These are phyloP conservation scores for Gortyna flavago DNA, from an alignment of 2,888 invertebrate species.

Conservation along the genomic window DNA sequence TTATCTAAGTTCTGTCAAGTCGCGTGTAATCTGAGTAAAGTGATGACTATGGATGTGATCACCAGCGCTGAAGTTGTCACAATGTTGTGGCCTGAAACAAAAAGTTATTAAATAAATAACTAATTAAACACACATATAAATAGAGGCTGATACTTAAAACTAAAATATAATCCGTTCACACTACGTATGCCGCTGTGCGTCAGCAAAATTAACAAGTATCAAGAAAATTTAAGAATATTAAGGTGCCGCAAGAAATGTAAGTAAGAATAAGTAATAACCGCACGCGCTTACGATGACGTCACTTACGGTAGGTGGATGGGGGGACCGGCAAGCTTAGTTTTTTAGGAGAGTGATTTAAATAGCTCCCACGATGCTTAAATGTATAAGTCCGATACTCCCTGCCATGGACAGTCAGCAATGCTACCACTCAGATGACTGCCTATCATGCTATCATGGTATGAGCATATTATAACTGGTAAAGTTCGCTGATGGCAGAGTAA, in stretches of 20 bases:
- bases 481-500: too few relatives aligned
- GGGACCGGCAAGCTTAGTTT: too few relatives aligned
- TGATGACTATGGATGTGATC: slow-evolving; percentile 37
- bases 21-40: slow-evolving; percentile 45
- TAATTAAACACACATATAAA: not conserved
- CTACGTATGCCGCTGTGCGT: not conserved
- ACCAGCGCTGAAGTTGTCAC: slow-evolving; percentile 34
- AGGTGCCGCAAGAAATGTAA: too few relatives aligned
- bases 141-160: not conserved
- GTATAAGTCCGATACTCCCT: too few relatives aligned
- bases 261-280: too few relatives aligned
- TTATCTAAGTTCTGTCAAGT: slow-evolving; percentile 45
- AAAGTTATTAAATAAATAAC: not conserved
- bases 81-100: slow-evolving; percentile 50
- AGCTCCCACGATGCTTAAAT: too few relatives aligned
- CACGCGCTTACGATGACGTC: not conserved
- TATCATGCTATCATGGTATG: too few relatives aligned
- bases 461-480: too few relatives aligned
- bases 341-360: too few relatives aligned
- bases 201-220: not conserved
- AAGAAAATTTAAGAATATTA: not conserved
- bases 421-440: too few relatives aligned
- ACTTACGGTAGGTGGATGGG: not conserved
- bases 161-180: not conserved
- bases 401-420: too few relatives aligned